phyloP scores from a whole-genome alignment of 2,888 invertebrate genomes.

The Megaustenia siamemsis region DNA sequence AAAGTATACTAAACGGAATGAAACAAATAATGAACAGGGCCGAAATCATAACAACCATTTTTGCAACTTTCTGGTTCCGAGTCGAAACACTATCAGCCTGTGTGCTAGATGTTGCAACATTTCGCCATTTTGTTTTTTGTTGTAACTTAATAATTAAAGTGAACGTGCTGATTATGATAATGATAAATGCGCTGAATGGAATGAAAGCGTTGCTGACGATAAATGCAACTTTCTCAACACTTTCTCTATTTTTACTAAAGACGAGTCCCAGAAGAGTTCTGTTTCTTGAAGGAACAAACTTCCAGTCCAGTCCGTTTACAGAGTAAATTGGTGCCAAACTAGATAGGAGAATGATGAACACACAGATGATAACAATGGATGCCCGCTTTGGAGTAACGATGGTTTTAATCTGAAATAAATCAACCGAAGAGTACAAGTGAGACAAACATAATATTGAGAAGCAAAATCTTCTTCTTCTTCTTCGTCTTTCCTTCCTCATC shows the following conservation, averaged over 20 bases:
- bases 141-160: not conserved
- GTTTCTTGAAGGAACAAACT: not conserved
- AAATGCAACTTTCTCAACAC: not conserved
- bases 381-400: not conserved
- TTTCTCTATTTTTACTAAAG: not conserved
- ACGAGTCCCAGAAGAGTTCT: not conserved
- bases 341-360: not conserved
- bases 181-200: not conserved
- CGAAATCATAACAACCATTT: constrained; percentile 24
- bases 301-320: not conserved
- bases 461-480: no score
- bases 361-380: not conserved
- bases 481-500: no score
- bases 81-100: not conserved
- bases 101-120: not conserved
- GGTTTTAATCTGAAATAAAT: not conserved
- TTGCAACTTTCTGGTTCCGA: not conserved
- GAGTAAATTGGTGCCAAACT: not conserved
- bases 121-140: not conserved
- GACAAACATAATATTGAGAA: no score
- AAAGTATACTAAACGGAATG: constrained; percentile 15
- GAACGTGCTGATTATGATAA: not conserved
- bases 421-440: no score
- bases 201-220: not conserved
- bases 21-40: constrained; percentile 8